Evolutionary conservation across 2,888 invertebrate genomes (phyloP), one percentile per base, ranked within the genome.

Genomic region (Ecliptopera silaceata): DNA sequence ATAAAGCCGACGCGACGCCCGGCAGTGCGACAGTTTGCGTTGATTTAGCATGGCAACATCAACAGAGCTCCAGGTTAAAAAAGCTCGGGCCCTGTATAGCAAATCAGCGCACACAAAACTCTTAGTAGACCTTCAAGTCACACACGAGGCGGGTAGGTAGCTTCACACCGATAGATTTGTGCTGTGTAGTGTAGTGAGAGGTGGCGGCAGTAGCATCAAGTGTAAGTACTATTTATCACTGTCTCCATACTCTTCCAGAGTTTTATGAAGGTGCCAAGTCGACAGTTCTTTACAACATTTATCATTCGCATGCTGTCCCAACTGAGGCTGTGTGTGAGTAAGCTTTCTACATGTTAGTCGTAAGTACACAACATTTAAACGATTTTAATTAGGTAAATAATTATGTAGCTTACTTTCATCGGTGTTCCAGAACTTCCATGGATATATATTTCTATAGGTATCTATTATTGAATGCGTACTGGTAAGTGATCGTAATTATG

Each of bases 261-360:
- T 53, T n/a, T 56, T 58, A 44, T 31, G 49, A 56, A 61, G 59
- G 69, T 68, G 70, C 73, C 67, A 71, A 69, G 70, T 78, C 77
- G 70, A 71, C 73, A 77, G 74, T 73, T 26, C 34, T 44, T 66
- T 70, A 69, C 71, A 64, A 74, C 73, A 75, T 65, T 69, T 67
- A 67, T 51, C 60, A 65, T 68, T 59, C 65, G 64, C 85, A 84
- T 88, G 88, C 86, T 84, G 72, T 80, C 80, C 80, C 80, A 77
- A 69, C 74, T 71, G 77, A 68, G 70, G 79, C 75, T 77, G 75
- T 77, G 68, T 78, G 87, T 88, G 81, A 88, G 84, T 83, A 88
- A 88, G 88, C 86, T 82, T 68, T 71, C 84, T 86, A 83, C 78
- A 75, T 79, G 83, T 87, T 86, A 87, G 83, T 86, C 65, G 68